Percentiles rank a stretch among this genome's conserved stretches.
phyloP scores from a whole-genome alignment of 1,140 invertebrate genomes.

The Aphidius gifuensis region DNA sequence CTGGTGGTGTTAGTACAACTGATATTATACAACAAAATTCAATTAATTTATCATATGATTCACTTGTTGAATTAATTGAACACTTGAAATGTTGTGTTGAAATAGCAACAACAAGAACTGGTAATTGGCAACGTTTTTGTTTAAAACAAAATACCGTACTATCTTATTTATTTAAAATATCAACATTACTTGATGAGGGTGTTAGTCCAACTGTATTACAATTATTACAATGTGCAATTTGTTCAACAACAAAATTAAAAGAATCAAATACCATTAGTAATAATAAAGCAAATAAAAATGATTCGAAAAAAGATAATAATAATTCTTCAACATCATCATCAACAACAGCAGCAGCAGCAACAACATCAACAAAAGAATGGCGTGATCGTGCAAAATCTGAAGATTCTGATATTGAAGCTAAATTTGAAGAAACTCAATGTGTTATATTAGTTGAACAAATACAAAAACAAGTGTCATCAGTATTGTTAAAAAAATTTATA shows the following conservation, averaged over 20 bases:
- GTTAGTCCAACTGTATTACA: conserved; percentile 89
- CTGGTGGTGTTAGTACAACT: conserved; percentile 46
- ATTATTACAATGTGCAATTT: conserved; percentile 83
- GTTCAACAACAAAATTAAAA: conserved; percentile 55
- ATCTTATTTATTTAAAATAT: conserved; percentile 50
- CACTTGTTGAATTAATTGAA: conserved; percentile 88
- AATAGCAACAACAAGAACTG: conserved; percentile 83
- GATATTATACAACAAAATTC: conserved; percentile 41
- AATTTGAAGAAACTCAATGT: conserved; percentile 71
- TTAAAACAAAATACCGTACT: conserved; percentile 69
- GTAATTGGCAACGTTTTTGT: conserved; percentile 95
- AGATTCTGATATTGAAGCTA: conserved; percentile 64
- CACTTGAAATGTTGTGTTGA: conserved; percentile 93
- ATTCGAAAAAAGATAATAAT: neutral
- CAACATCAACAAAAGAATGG: conserved; percentile 43
- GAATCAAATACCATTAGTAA: conserved; percentile 32
- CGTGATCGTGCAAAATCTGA: conserved; percentile 68
- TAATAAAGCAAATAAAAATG: conserved; percentile 34
- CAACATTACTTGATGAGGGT: conserved; percentile 80
- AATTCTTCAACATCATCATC: neutral
- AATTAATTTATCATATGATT: conserved; percentile 76
- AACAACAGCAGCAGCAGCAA: conserved; percentile 42
- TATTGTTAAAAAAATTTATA: conserved; percentile 76
- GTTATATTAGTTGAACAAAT: conserved; percentile 69
- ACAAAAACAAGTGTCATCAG: conserved; percentile 66